Base-by-base conservation (phyloP, 2,797 vertebrate genomes). In the Clarias platycephalus region DNA sequence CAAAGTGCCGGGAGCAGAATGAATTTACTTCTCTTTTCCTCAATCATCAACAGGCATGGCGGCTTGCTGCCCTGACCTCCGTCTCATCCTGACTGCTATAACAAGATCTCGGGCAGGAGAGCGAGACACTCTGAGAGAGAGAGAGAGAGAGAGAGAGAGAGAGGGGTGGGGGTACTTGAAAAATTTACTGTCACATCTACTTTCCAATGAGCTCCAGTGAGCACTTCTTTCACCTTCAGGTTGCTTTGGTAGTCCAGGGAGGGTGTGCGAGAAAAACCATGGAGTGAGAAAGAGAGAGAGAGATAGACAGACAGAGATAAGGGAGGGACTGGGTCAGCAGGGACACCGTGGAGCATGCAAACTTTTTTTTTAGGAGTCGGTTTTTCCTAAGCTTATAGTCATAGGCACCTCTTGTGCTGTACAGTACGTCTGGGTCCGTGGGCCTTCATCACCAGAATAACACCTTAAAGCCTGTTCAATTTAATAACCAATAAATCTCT, bases 21-120 rank as follows among this genome's bases (percentile, higher is more conserved):
- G 98, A 97, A 99, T 99, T 98, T 98, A 98, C 97, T 98, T 97
- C 97, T 97, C 97, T 98, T 99, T 99, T 97, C 97, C 97, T 98
- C 97, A 97, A 97, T 98, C 97, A 98, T 98, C 97, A 98, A 98
- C 97, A 98, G 97, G 97, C 87, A 87, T 57, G 83, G 82, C 83
- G 88, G 85, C 87, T 87, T 82, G 87, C 96, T 97, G 96, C 96
- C 96, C 97, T 98, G 97, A 99, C 97, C 98, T 83, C 97, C 97
- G 95, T 88, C 87, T 88, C 87, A 88, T 88, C 87, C 96, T 96
- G 97, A 97, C 96, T 97, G 97, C 96, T 97, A 97, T 99, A 98
- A 99, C 98, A 99, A 99, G 97, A 98, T 97, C 97, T 96, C 96
- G 91, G 95, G 94, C 71, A 87, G 60, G 76, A 80, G 86, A 77